Evolutionary conservation across 2,888 invertebrate genomes (phyloP), one percentile per base, ranked within the genome.

Genomic region (Drepanosiphum platanoidis): DNA sequence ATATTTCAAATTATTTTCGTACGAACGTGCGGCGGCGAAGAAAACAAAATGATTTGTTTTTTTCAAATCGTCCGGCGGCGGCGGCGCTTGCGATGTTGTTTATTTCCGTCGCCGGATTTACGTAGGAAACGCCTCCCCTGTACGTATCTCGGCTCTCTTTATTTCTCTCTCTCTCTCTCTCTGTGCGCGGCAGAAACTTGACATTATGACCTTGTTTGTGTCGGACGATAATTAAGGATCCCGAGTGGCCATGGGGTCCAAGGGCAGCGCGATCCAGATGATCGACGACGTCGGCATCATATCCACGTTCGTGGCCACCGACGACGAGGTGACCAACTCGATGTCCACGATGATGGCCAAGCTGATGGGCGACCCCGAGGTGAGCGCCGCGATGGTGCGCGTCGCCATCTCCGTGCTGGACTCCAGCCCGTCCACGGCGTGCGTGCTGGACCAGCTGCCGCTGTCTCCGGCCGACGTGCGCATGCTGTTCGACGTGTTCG

Each of bases 401-500:
- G 15, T 58, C n/a, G 30, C 4, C 3, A 30, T 84, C 36, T 32
- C 22, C 15, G 15, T 58, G 13, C 4, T 84, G 52, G 68, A 39
- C 1, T 18, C 27, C n/a, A 84, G 52, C n/a, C 75, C 74, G 30
- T 77, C 84, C 9, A 66, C 75, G 13, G 8, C 46, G 15, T 84
- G 84, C 4, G 11, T 84, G 15, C 36, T 84, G n/a, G 84, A 84
- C 58, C n/a, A 30, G 7, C 30, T 84, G 39, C 84, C 84, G 39
- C 22, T 84, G 52, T 39, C 75, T 5, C 46, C 74, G 2, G 0
- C 22, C 5, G 84, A 84, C 36, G 8, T 86, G 22, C 66, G 82
- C 2, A 13, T 46, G 52, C 11, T 68, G 71, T 77, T 86, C 22
- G 66, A 84, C 39, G 80, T 86, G 39, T 72, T 80, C 71, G 86